Conservation (phyloP, 2,797 vertebrate genomes). For the Chaenodraco wilsoni region DNA sequence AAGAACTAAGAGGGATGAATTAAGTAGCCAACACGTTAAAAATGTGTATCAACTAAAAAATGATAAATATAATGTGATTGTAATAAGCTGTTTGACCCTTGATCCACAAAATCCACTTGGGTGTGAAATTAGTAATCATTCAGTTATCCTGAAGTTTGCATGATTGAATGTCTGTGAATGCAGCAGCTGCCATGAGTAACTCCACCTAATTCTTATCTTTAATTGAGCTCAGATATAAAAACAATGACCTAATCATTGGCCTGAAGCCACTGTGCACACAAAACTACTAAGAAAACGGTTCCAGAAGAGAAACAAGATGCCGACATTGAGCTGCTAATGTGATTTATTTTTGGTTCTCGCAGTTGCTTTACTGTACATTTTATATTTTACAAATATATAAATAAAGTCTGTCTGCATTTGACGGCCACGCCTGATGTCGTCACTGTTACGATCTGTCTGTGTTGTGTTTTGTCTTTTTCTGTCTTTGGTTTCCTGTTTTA, state of each 20-base stretch:
- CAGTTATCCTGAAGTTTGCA: constrained; percentile 2
- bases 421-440: constrained; percentile 46
- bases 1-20: neutral
- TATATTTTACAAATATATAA: constrained; percentile 5
- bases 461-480: no score
- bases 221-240: constrained; percentile 38
- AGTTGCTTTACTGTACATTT: neutral
- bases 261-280: constrained; percentile 22
- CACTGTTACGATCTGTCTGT: constrained; percentile 4
- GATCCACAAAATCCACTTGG: neutral
- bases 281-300: constrained; percentile 2
- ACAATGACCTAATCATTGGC: constrained; percentile 35
- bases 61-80: neutral
- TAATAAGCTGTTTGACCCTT: neutral
- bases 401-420: constrained; percentile 33
- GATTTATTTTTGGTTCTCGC: neutral
- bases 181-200: constrained; percentile 6
- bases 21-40: neutral
- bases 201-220: constrained; percentile 46
- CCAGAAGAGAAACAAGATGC: neutral
- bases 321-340: neutral
- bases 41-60: neutral
- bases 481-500: no score
- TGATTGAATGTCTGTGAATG: constrained; percentile 46
- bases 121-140: neutral